Conservation (phyloP, 2,797 vertebrate species). For the Rallus crepitans region DNA sequence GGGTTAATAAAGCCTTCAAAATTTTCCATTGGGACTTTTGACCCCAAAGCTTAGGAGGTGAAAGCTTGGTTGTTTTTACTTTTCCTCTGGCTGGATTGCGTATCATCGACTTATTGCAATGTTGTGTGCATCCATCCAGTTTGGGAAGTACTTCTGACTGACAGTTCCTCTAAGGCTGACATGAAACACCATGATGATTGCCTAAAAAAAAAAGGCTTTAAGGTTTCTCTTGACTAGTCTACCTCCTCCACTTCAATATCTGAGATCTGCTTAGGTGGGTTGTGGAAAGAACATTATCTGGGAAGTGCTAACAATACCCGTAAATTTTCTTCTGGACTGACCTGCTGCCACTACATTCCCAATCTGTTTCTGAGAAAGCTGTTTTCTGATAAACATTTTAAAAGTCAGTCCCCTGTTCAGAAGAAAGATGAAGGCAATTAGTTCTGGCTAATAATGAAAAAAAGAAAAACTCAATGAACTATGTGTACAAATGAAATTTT, state of each 20-base stretch:
- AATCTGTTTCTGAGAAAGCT: not conserved
- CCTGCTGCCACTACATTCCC: not conserved
- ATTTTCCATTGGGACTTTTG: not conserved
- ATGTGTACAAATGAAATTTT: not conserved
- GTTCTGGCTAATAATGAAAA: not conserved
- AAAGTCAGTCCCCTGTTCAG: not conserved
- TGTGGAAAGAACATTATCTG: constrained; percentile 34
- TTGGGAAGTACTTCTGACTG: constrained; percentile 1
- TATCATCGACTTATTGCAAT: not conserved
- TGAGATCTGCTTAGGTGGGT: constrained; percentile 1
- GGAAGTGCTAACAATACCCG: constrained; percentile 34
- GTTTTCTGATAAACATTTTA: not conserved
- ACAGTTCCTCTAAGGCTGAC: not conserved
- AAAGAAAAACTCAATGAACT: not conserved
- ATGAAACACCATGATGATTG: not conserved
- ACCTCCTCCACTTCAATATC: constrained; percentile 11
- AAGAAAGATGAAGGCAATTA: not conserved
- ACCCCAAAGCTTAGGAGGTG: not conserved
- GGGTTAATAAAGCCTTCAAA: not conserved
- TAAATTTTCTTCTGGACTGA: constrained; percentile 22
- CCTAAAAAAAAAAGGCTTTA: not conserved
- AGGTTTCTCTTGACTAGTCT: not conserved
- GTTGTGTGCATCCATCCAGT: not conserved
- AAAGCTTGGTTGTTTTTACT: not conserved
- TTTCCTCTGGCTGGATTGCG: not conserved